Evolutionary conservation across 2,888 invertebrate species (phyloP), one percentile per base, ranked within the genome.

Genomic region (Tipula unca): DNA sequence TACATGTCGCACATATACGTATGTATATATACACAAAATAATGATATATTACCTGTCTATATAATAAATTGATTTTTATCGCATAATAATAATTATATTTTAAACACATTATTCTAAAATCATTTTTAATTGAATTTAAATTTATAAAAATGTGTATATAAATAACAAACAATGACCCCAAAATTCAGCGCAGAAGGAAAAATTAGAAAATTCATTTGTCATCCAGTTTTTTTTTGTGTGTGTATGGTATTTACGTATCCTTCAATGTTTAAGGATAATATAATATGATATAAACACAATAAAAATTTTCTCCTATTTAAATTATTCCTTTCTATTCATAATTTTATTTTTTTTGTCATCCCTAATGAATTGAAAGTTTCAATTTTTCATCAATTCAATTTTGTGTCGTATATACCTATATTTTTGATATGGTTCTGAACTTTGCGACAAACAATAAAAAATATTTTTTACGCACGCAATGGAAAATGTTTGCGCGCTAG

Each of bases 31-130:
- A 14, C 29, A 3, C 83, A n/a, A 69, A 69, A 69, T n/a, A n/a
- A n/a, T 69, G 69, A 69, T 69, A 69, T 69, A 69, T 69, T 69
- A 69, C 69, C 69, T 69, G 69, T 69, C 69, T 69, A 69, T 69
- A 69, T 54, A 54, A 54, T 54, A 54, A 54, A 54, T 54, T 54
- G 48, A 54, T 54, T 54, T 54, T 54, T 54, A 54, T 54, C 48
- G 48, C 48, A 54, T 54, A 54, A 54, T 54, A 54, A 54, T 54
- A 54, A 54, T 39, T 10, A 39, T 39, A 39, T 39, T 6, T 32
- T 32, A 32, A 32, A 39, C 10, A 39, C 13, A 39, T 54, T 54
- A 54, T 54, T 54, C 69, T 25, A 25, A 69, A 69, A 69, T 69
- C 69, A 69, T 69, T 69, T 69, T 69, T 69, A 69, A 69, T 69